Evolutionary conservation across 2,888 invertebrate species (phyloP).

Genomic region (Congeria kusceri): DNA sequence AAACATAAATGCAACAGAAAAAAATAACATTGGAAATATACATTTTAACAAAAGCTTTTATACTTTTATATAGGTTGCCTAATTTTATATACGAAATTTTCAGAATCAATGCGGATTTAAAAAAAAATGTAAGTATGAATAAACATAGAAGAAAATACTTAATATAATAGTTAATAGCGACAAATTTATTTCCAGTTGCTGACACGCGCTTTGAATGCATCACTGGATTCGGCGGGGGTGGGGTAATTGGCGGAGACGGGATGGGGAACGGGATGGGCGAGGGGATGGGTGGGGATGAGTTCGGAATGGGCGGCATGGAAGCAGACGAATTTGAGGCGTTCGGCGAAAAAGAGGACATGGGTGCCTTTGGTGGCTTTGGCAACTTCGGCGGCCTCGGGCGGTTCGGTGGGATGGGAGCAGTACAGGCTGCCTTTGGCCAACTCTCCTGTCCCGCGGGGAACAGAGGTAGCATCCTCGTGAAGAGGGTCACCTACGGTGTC

Average conservation of each 20-base stretch:
- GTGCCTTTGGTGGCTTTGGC: constrained; percentile 16
- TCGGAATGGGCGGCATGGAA: constrained; percentile 20
- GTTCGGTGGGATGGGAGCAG: background rate
- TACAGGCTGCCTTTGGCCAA: constrained; percentile 25
- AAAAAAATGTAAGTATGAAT: too few relatives aligned
- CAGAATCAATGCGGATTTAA: too few relatives aligned
- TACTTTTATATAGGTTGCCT: too few relatives aligned
- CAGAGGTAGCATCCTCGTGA: constrained; percentile 52
- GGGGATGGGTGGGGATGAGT: constrained; percentile 2
- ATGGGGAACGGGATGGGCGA: background rate
- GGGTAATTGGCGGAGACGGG: constrained; percentile 5
- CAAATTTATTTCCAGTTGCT: constrained; percentile 24
- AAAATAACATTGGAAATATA: too few relatives aligned
- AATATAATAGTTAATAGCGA: background rate
- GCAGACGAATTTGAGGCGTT: constrained; percentile 27
- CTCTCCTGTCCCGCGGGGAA: constrained; percentile 50
- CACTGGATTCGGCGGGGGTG: constrained; percentile 22
- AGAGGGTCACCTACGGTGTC: constrained; percentile 50
- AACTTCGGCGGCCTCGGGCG: background rate
- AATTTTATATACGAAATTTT: too few relatives aligned
- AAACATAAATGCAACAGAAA: too few relatives aligned
- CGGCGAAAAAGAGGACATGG: background rate
- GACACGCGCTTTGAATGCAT: constrained; percentile 57
- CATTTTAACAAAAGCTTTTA: too few relatives aligned
- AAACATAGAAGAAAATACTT: too few relatives aligned